phyloP scores from a whole-genome alignment of 2,113 vertebrate species.

The Equus przewalskii region DNA sequence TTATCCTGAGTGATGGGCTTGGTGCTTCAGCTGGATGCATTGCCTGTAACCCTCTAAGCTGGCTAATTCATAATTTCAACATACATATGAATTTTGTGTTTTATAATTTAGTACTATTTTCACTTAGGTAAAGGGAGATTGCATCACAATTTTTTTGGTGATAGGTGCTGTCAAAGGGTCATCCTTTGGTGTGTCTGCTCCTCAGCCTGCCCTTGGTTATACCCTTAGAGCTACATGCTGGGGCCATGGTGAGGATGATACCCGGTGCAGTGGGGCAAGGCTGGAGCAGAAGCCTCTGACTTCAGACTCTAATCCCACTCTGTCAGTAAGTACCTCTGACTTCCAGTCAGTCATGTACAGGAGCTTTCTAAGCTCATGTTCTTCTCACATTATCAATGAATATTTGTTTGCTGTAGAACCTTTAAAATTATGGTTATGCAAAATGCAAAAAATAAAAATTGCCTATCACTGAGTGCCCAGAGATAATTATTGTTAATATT shows the following conservation, averaged over 20 bases:
- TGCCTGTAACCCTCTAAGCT: background rate
- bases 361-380: background rate
- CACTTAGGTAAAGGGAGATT: background rate
- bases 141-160: background rate
- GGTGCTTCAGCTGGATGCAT: background rate
- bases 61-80: background rate
- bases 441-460: background rate
- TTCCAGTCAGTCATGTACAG: background rate
- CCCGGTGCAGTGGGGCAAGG: background rate
- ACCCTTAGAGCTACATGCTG: background rate
- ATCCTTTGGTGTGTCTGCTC: background rate
- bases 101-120: background rate
- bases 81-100: background rate
- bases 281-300: background rate
- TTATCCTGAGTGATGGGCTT: conserved; percentile 1
- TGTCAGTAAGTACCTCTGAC: background rate
- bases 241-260: background rate
- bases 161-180: background rate
- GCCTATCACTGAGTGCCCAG: background rate
- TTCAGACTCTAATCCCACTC: background rate
- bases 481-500: background rate
- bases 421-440: background rate
- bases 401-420: background rate
- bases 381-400: background rate
- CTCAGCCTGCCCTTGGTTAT: background rate